These are phyloP conservation scores for Ischnura elegans DNA, from an alignment of 2,888 invertebrate genomes.

Conservation along the genomic window DNA sequence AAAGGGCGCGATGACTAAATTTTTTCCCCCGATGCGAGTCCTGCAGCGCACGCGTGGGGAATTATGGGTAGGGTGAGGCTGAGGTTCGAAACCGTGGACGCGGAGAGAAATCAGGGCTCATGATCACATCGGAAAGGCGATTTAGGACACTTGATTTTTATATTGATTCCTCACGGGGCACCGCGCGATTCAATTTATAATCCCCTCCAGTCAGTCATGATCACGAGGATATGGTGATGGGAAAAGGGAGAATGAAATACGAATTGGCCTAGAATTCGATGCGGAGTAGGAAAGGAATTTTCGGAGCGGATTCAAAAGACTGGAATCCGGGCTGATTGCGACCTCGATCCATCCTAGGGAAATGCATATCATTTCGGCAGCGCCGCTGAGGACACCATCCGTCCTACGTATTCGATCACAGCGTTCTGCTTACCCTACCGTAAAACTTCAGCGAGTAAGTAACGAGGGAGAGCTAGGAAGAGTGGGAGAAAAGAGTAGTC, in stretches of 20 bases:
- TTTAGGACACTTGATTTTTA: conserved; percentile 34
- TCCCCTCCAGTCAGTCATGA: background rate
- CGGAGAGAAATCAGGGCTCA: background rate
- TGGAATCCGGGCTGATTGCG: background rate
- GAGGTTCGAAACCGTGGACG: background rate
- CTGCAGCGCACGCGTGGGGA: background rate
- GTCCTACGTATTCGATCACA: background rate
- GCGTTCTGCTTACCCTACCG: too few relatives aligned
- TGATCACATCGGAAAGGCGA: background rate
- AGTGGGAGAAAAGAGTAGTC: too few relatives aligned
- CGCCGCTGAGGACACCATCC: background rate
- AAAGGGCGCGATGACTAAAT: background rate
- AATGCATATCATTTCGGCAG: background rate
- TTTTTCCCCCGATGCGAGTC: background rate
- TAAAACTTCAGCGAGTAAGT: too few relatives aligned
- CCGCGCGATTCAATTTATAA: background rate
- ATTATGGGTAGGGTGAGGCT: background rate
- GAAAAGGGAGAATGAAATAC: background rate
- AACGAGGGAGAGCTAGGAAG: too few relatives aligned
- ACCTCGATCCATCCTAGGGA: background rate
- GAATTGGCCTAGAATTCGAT: background rate
- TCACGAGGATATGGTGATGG: background rate
- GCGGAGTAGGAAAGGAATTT: background rate
- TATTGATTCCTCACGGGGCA: conserved; percentile 1
- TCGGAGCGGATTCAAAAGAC: background rate